Base-by-base conservation (phyloP, 2,797 vertebrate genomes). In the Tragopan temminckii region DNA sequence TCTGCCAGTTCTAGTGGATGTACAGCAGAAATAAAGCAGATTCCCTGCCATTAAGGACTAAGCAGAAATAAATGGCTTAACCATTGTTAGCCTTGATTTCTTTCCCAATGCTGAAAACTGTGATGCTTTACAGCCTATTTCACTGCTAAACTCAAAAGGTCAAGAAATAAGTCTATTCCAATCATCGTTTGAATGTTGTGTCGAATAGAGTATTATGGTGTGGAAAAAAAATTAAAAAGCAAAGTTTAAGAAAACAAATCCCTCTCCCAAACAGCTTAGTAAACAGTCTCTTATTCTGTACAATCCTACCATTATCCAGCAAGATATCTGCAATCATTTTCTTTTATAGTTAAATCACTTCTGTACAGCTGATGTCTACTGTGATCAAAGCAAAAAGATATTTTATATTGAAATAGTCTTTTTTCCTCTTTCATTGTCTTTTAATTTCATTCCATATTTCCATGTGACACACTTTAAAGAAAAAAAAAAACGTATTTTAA, bases 41-140 rank as follows among this genome's bases (percentile, higher is more conserved):
- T 58, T 29, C 45, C 52, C 35, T 74, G 62, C 79, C 42, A 5
- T 35, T 80, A 80, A 71, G 55, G 38, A 2, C 48, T 43, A 36
- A 40, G 69, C 23, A 17, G 55, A n/a, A 83, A 92, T 69, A 89
- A 92, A 94, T 62, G 58, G 33, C 3, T 85, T 94, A 83, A 67
- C 66, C 59, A 72, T 33, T 33, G 85, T 31, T 33, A 46, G 70
- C 80, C 52, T 38, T 45, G 46, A 70, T 91, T 76, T 74, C 24
- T 43, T 33, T 17, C 43, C 62, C 36, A 8, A 9, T 33, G 15
- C 69, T 72, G 80, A 85, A 38, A 64, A 77, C 38, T 38, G 27
- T 63, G 48, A 13, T 46, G 17, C 53, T 31, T 62, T 6, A 15
- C 46, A 59, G 76, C 52, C 33, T 43, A 3, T 46, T 82, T 43